Conservation (phyloP, 2,113 vertebrate genomes). For the Solea solea region DNA sequence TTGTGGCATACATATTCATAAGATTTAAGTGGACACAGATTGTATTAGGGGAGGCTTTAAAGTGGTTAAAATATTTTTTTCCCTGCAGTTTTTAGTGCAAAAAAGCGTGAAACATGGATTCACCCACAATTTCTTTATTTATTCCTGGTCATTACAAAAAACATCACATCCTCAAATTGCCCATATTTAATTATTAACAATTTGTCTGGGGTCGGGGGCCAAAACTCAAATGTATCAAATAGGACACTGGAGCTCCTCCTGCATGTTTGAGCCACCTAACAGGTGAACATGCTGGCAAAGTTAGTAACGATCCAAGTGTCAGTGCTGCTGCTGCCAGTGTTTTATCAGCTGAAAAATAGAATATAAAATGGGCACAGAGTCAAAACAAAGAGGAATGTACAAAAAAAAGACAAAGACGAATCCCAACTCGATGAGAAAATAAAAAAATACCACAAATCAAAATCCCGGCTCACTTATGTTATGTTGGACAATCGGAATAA, state of each 20-base stretch:
- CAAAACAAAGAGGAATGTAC: constrained; percentile 65
- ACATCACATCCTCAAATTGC: constrained; percentile 47
- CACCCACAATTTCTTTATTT: constrained; percentile 72
- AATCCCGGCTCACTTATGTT: constrained; percentile 33
- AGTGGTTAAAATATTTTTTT: not conserved
- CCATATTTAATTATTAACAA: constrained; percentile 29
- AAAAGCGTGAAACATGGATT: not conserved
- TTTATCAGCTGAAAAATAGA: not conserved
- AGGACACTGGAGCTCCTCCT: constrained; percentile 1
- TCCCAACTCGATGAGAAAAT: constrained; percentile 34
- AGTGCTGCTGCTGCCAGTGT: constrained; percentile 36
- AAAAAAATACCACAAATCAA: constrained; percentile 17
- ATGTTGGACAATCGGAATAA: constrained; percentile 50
- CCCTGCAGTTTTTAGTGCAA: not conserved
- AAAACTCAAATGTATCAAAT: constrained; percentile 40
- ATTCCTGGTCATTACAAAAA: constrained; percentile 71
- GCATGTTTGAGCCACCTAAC: constrained; percentile 8
- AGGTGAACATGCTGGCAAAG: constrained; percentile 26
- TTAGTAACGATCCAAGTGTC: constrained; percentile 28
- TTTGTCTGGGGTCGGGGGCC: constrained; percentile 27
- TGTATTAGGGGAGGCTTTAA: no score
- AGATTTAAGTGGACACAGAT: no score
- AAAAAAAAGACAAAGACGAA: constrained; percentile 46
- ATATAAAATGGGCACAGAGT: constrained; percentile 37
- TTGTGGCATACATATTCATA: no score